These are phyloP conservation scores for Okamejei kenojei DNA, from an alignment of 2,797 vertebrate species.

Conservation along the genomic window DNA sequence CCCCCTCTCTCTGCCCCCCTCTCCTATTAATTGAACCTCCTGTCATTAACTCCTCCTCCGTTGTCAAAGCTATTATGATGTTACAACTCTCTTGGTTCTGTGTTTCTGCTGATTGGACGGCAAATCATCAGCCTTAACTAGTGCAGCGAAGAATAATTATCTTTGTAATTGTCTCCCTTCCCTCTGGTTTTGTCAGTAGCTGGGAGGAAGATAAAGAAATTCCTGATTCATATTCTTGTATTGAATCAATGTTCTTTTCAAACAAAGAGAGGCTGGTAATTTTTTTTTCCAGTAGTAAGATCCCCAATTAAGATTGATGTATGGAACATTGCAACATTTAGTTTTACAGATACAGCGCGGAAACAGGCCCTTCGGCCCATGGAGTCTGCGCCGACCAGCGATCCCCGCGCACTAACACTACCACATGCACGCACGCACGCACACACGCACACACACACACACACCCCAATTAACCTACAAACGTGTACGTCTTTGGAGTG, in stretches of 20 bases:
- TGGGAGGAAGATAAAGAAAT: neutral
- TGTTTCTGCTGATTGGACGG: neutral
- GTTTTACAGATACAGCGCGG: too few relatives aligned
- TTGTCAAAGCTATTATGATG: neutral
- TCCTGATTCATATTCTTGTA: neutral
- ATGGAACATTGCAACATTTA: neutral
- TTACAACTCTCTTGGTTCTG: neutral
- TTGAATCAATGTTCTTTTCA: neutral
- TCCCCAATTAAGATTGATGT: neutral
- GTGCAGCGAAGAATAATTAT: neutral
- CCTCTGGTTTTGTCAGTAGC: neutral
- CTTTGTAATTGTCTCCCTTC: neutral
- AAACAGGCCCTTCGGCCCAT: too few relatives aligned
- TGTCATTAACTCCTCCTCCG: neutral
- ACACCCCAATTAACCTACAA: too few relatives aligned
- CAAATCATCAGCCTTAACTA: neutral
- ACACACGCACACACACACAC: too few relatives aligned
- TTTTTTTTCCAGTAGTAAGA: neutral
- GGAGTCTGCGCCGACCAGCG: too few relatives aligned
- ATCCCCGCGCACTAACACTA: too few relatives aligned
- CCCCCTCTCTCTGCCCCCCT: too few relatives aligned
- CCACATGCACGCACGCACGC: too few relatives aligned
- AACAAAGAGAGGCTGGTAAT: neutral
- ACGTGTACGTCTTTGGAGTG: too few relatives aligned
- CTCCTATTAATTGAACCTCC: too few relatives aligned